Conservation (phyloP, 1,140 invertebrate genomes). For the Musca domestica region DNA sequence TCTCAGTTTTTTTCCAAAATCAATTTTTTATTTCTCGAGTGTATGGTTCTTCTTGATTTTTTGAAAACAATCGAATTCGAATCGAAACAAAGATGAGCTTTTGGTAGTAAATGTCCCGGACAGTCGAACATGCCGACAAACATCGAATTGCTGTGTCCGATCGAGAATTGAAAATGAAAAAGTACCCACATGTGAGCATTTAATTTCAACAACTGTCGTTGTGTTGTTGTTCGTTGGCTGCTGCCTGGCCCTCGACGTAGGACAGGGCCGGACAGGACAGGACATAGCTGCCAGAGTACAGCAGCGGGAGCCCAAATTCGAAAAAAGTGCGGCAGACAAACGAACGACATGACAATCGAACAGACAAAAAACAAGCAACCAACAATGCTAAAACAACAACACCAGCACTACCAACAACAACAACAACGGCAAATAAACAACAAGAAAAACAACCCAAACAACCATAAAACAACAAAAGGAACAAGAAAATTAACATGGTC, state of each 20-base stretch:
- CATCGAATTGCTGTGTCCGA: too few species aligned
- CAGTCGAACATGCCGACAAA: too few species aligned
- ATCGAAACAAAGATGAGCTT: too few species aligned
- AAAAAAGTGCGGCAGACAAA: not conserved
- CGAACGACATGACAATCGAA: conserved; percentile 17
- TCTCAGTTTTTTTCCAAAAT: too few species aligned
- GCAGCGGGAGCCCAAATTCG: conserved; percentile 11
- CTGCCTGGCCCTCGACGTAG: not conserved
- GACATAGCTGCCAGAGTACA: not conserved
- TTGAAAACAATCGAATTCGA: too few species aligned
- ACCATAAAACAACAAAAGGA: conserved; percentile 20
- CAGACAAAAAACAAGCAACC: conserved; percentile 1
- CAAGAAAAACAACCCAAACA: not conserved
- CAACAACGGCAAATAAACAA: conserved; percentile 3
- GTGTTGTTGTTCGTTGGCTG: not conserved
- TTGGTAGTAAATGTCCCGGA: too few species aligned
- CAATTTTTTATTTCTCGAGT: too few species aligned
- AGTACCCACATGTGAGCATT: conserved; percentile 18
- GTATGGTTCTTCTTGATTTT: too few species aligned
- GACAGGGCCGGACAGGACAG: not conserved
- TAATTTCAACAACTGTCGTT: conserved; percentile 16
- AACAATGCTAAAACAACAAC: conserved; percentile 7
- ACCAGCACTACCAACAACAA: not conserved
- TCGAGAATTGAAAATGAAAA: not conserved
- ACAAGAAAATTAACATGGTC: conserved; percentile 22